Conservation (phyloP, 2,888 invertebrate genomes). For the Heliconius charithonia region DNA sequence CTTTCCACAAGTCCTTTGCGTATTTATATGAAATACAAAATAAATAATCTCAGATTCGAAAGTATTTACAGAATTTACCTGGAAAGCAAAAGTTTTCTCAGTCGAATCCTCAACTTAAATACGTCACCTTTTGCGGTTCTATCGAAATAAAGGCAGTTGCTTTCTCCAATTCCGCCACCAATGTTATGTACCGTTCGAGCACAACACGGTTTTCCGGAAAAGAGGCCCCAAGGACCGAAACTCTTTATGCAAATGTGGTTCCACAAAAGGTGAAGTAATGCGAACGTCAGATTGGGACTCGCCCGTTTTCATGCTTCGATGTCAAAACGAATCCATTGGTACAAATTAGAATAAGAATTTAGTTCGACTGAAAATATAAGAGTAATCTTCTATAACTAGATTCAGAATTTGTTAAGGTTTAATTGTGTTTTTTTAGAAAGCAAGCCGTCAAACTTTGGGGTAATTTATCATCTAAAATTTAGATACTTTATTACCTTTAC, state of each 20-base stretch:
- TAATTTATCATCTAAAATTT: no score
- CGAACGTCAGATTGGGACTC: constrained; percentile 73
- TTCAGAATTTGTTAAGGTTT: neutral
- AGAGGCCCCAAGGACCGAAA: constrained; percentile 76
- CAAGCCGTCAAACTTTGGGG: no score
- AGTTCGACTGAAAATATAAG: neutral
- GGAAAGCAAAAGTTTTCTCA: constrained; percentile 33
- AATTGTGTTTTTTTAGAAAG: neutral
- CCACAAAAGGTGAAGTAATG: constrained; percentile 76
- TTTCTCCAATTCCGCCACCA: constrained; percentile 65
- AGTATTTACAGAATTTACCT: constrained; percentile 14
- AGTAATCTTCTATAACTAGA: neutral
- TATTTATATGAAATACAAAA: constrained; percentile 3
- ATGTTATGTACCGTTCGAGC: constrained; percentile 70
- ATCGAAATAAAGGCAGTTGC: constrained; percentile 68
- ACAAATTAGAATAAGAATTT: constrained; percentile 56
- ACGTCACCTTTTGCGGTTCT: constrained; percentile 49
- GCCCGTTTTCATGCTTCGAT: constrained; percentile 63
- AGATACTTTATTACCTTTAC: no score
- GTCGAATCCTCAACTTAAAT: constrained; percentile 34
- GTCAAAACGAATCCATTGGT: constrained; percentile 58
- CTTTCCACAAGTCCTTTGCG: neutral
- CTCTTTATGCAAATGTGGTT: constrained; percentile 79
- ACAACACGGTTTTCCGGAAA: constrained; percentile 79
- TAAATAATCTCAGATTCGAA: neutral